A percentile compares a stretch with the other conserved stretches of the same genome.
These are phyloP conservation scores for Bombus superbus DNA, from an alignment of 1,140 invertebrate species.

Conservation along the genomic window DNA sequence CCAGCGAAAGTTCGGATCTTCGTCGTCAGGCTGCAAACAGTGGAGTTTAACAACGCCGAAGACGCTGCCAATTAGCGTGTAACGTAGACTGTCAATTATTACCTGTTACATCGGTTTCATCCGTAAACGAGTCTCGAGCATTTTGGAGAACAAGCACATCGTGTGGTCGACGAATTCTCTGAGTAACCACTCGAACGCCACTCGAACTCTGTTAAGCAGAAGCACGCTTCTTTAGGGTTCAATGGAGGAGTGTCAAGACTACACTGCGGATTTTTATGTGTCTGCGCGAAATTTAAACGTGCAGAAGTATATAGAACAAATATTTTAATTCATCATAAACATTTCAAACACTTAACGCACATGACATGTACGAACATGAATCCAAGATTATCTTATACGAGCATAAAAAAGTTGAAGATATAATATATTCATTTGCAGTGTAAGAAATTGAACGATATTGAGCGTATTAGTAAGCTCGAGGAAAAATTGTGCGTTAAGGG, in stretches of 20 bases:
- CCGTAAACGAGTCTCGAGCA: constrained; percentile 38
- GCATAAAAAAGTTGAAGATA: neutral
- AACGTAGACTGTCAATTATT: constrained; percentile 68
- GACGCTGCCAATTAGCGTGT: constrained; percentile 58
- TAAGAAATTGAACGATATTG: no score
- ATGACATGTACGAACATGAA: neutral
- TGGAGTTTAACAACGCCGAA: constrained; percentile 25
- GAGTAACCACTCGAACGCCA: neutral
- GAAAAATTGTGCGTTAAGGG: neutral
- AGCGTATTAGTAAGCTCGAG: no score
- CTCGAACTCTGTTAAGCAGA: neutral
- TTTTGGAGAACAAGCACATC: neutral
- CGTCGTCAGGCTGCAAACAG: neutral
- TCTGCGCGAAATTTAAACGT: neutral
- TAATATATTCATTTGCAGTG: neutral
- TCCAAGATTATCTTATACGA: neutral
- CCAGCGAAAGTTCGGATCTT: neutral
- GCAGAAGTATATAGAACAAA: neutral
- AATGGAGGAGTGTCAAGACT: neutral
- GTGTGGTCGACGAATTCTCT: neutral
- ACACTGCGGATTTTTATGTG: neutral
- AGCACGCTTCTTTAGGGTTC: neutral
- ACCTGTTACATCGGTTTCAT: constrained; percentile 56
- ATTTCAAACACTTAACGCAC: neutral
- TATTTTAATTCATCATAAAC: neutral